A percentile compares a stretch with the other conserved stretches of the same genome.
Evolutionary conservation across 2,113 vertebrate genomes (phyloP).

Genomic region (Vulpes vulpes): DNA sequence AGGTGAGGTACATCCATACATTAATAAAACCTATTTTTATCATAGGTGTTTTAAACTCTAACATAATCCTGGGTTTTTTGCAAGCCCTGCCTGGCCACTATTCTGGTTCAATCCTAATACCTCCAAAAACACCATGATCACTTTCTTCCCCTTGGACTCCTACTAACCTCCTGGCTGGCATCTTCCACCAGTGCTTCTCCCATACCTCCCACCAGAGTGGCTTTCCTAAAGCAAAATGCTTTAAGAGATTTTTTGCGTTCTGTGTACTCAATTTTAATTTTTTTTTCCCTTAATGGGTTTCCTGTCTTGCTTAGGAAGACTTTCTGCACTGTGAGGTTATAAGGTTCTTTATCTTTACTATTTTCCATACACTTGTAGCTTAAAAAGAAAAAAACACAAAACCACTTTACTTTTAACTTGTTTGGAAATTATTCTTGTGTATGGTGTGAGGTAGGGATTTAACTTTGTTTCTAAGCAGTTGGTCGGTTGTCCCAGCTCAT

Average conservation of each 20-base stretch:
- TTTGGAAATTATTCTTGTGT: neutral
- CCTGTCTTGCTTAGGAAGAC: neutral
- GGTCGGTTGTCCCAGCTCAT: neutral
- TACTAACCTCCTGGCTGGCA: too few relatives aligned
- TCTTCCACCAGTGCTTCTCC: neutral
- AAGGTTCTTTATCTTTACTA: neutral
- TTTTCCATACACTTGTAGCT: neutral
- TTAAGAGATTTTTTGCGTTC: neutral
- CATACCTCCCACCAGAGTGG: neutral
- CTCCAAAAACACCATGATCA: too few relatives aligned
- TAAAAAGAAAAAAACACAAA: neutral
- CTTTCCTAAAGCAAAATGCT: neutral
- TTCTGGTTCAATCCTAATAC: neutral
- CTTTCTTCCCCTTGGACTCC: neutral
- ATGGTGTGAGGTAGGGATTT: neutral
- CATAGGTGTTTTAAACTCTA: neutral
- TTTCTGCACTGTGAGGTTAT: neutral
- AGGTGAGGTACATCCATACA: rapidly evolving
- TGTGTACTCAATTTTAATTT: neutral
- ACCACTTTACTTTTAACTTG: neutral
- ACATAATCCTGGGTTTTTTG: neutral
- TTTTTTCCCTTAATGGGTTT: neutral
- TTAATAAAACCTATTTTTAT: neutral
- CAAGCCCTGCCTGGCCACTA: neutral
- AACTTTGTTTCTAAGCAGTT: neutral